Conservation (phyloP, 2,797 vertebrate species). For the Molothrus aeneus region DNA sequence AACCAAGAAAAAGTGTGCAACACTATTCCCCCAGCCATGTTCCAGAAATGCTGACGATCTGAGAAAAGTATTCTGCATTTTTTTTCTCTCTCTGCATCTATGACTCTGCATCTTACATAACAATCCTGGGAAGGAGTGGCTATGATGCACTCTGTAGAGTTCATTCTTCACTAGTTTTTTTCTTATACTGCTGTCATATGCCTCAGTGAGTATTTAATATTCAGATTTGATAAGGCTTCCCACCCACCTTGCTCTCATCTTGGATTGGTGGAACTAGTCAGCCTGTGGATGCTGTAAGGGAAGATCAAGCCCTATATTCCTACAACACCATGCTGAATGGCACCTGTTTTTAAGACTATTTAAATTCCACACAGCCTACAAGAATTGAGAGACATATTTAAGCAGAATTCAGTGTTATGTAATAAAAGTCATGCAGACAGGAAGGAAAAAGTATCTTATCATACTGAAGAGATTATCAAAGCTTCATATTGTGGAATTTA, state of each 20-base stretch:
- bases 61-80: not conserved
- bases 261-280: not conserved
- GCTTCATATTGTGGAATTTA: not conserved
- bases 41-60: not conserved
- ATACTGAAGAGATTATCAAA: not conserved
- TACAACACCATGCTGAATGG: not conserved
- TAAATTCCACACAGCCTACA: not conserved
- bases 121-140: not conserved
- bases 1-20: not conserved
- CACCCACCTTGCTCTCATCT: not conserved
- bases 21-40: not conserved
- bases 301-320: not conserved
- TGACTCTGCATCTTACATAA: not conserved
- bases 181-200: not conserved
- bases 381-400: not conserved
- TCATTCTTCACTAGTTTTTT: not conserved
- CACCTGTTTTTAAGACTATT: constrained; percentile 7
- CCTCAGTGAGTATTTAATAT: not conserved
- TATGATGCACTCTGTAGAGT: not conserved
- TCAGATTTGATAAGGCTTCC: not conserved
- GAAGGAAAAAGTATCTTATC: not conserved
- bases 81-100: not conserved
- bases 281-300: not conserved
- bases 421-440: not conserved
- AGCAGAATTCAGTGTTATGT: not conserved